These are phyloP conservation scores for Eulemur albifrons DNA, from an alignment of 2,797 vertebrate species.

Conservation along the genomic window DNA sequence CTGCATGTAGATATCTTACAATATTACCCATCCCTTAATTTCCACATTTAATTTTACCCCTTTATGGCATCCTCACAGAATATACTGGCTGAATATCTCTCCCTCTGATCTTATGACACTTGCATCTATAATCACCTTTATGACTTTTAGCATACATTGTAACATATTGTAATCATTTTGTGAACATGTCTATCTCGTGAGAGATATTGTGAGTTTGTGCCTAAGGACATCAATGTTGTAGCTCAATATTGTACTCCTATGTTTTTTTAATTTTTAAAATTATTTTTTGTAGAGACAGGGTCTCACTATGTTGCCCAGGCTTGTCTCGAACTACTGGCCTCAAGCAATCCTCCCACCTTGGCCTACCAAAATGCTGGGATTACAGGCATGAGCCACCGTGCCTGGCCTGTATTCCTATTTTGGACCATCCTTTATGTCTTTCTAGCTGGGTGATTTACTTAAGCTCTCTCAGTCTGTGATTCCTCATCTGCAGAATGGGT, in stretches of 20 bases:
- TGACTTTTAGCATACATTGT: neutral
- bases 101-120: neutral
- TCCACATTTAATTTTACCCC: neutral
- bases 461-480: neutral
- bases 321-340: neutral
- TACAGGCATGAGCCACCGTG: neutral
- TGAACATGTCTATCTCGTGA: neutral
- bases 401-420: neutral
- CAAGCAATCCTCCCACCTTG: neutral
- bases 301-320: neutral
- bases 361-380: neutral
- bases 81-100: neutral
- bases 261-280: neutral
- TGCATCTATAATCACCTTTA: neutral
- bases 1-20: neutral
- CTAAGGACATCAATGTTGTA: neutral
- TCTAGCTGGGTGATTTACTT: neutral
- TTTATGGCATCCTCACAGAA: neutral
- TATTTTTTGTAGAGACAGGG: neutral
- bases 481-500: constrained; percentile 1
- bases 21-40: neutral
- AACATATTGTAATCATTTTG: neutral
- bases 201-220: neutral
- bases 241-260: neutral
- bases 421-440: neutral